These are phyloP conservation scores for Orthochromis indermauri DNA, from an alignment of 2,113 vertebrate genomes.

Conservation along the genomic window DNA sequence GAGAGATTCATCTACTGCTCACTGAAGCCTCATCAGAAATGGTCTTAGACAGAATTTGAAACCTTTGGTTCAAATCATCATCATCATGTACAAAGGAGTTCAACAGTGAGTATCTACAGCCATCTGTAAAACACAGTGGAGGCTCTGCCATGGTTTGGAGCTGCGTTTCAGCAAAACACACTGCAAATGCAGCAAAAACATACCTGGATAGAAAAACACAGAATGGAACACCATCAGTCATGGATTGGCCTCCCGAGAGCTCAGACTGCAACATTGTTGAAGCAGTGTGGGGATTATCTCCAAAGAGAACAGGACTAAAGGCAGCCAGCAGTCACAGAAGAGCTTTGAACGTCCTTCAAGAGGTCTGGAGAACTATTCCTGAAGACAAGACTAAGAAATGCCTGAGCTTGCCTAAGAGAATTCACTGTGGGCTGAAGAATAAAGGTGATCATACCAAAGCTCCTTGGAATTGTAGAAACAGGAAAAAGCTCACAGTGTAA, in stretches of 20 bases:
- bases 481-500: not conserved
- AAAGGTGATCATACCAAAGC: not conserved
- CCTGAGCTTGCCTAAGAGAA: not conserved
- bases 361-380: not conserved
- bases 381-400: not conserved
- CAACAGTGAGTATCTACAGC: not conserved
- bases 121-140: not conserved
- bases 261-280: not conserved
- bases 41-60: not conserved
- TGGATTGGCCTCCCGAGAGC: not conserved
- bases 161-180: not conserved
- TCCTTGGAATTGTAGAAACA: not conserved
- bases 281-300: not conserved
- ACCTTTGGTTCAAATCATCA: not conserved
- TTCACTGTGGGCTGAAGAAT: not conserved
- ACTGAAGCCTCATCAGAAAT: not conserved
- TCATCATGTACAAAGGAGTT: not conserved
- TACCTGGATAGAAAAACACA: not conserved
- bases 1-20: not conserved
- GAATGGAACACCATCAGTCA: not conserved
- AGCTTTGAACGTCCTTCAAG: not conserved
- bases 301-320: not conserved
- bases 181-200: not conserved
- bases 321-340: not conserved
- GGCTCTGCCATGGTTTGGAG: not conserved